Evolutionary conservation across 37 sponge, comb jelly and placozoan species (phyloP).

Genomic region (Agelas oroides): DNA sequence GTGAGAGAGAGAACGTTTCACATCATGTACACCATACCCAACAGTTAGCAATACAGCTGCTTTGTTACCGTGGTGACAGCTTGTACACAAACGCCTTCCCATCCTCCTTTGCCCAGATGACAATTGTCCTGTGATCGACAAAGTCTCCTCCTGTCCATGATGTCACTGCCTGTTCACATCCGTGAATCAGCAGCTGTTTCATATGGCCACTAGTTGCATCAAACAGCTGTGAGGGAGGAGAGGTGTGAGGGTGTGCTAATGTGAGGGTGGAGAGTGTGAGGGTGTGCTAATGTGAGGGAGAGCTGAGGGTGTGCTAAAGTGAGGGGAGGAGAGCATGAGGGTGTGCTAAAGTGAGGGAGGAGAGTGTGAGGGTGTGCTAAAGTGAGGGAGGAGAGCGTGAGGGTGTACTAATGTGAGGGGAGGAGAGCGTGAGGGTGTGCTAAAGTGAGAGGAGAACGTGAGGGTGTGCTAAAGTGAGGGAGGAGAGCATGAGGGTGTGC

Average conservation of each 20-base stretch:
- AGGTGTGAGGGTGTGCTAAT: not conserved
- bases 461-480: not conserved
- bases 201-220: conserved; percentile 73
- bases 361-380: too few relatives aligned
- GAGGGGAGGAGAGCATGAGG: not conserved
- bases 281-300: not conserved
- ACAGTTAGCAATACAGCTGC: not conserved
- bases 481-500: too few relatives aligned
- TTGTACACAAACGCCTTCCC: conserved; percentile 49
- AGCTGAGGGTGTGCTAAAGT: not conserved
- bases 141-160: conserved; percentile 73
- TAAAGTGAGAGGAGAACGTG: not conserved
- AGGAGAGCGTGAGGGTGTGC: too few relatives aligned
- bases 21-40: too few relatives aligned
- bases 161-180: conserved; percentile 29
- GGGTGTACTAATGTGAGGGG: not conserved
- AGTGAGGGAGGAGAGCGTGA: not conserved
- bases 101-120: conserved; percentile 68
- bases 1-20: too few relatives aligned
- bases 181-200: conserved; percentile 64
- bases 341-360: not conserved
- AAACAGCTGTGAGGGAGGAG: conserved; percentile 48
- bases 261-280: too few relatives aligned
- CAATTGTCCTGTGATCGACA: conserved; percentile 48
- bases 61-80: conserved; percentile 47